These are phyloP conservation scores for Enteromius thamalakanensis DNA, from an alignment of 2,797 vertebrate species.

Conservation along the genomic window DNA sequence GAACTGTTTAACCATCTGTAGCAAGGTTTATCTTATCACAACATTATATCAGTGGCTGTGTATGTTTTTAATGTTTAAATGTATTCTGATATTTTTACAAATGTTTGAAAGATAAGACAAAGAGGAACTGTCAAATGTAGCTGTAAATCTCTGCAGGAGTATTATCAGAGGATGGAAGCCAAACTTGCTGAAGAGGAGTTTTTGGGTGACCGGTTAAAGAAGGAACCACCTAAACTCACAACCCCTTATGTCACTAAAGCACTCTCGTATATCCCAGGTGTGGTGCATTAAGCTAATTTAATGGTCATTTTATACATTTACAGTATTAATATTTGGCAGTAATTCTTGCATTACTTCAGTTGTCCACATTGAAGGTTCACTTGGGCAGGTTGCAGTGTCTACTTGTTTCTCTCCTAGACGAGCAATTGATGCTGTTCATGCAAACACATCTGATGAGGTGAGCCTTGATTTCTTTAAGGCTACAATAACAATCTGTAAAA, in stretches of 20 bases:
- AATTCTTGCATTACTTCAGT: slow-evolving; percentile 73
- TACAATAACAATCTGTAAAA: neutral
- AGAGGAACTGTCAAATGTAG: neutral
- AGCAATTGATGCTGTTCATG: slow-evolving; percentile 90
- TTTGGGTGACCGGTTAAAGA: slow-evolving; percentile 80
- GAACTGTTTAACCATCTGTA: neutral
- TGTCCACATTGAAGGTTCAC: slow-evolving; percentile 91
- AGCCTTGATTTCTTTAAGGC: neutral
- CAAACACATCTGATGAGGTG: slow-evolving; percentile 71
- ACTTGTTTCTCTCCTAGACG: slow-evolving; percentile 94
- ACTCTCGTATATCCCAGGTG: slow-evolving; percentile 87
- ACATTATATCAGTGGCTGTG: neutral
- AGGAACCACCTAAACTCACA: slow-evolving; percentile 87
- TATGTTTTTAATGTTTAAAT: neutral
- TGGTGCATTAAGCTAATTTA: neutral
- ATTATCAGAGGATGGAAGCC: slow-evolving; percentile 86
- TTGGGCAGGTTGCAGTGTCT: slow-evolving; percentile 94
- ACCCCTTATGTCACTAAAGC: slow-evolving; percentile 92
- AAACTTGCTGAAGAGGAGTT: slow-evolving; percentile 86
- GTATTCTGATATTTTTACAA: neutral
- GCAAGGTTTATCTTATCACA: neutral
- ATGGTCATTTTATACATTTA: neutral
- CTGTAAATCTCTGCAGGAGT: slow-evolving; percentile 75
- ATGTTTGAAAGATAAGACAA: neutral
- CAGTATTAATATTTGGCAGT: neutral